Conservation (phyloP, 1,140 invertebrate species). For the Brachionus rotundiformis region DNA sequence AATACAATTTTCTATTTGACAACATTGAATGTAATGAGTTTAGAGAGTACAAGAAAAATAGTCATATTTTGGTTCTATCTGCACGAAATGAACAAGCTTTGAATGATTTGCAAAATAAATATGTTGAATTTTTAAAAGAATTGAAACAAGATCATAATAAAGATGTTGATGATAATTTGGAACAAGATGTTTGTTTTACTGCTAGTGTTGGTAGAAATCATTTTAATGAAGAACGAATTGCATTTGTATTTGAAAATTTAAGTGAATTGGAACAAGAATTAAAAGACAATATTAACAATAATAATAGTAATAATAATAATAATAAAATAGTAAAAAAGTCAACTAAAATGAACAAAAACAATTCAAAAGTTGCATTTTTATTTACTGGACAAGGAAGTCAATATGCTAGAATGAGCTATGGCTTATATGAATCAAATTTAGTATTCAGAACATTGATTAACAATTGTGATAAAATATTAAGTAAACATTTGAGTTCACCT, state of each 20-base stretch:
- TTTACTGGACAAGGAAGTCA: slow-evolving; percentile 12
- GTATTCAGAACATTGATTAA: not conserved
- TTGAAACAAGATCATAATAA: not conserved
- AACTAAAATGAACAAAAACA: not conserved
- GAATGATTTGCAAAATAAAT: not conserved
- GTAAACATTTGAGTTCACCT: not conserved
- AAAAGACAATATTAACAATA: not conserved
- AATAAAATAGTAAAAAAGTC: not conserved
- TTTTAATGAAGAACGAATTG: not conserved
- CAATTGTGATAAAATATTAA: not conserved
- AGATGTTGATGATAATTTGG: not conserved
- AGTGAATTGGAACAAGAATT: not conserved
- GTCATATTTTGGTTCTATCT: not conserved
- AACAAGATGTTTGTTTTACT: not conserved
- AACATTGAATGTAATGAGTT: not conserved
- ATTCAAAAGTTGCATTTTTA: not conserved
- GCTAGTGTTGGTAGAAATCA: not conserved
- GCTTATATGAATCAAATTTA: not conserved
- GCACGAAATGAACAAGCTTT: not conserved
- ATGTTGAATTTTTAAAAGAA: not conserved
- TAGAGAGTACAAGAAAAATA: not conserved
- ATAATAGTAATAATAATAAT: not conserved
- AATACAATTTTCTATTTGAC: not conserved
- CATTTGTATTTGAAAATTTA: not conserved
- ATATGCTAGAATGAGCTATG: not conserved